Base-by-base conservation (phyloP, 2,888 invertebrate species). In the Lepidochrysops patricia region DNA sequence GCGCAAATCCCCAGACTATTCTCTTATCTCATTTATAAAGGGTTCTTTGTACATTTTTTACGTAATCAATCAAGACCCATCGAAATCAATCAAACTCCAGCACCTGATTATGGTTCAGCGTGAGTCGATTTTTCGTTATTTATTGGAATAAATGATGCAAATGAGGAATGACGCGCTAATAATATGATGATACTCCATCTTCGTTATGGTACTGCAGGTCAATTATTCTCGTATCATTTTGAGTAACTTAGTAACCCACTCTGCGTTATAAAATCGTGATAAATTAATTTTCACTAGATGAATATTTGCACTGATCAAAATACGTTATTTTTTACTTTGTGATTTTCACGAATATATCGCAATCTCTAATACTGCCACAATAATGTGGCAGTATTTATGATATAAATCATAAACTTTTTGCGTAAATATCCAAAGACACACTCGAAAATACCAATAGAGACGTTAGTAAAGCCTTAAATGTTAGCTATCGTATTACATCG, bases 11-110 rank as follows among this genome's bases (percentile, higher is more conserved):
- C 54, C 29, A 4, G 54, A 32, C 54, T 54, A 49, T 25, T 49
- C 25, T 29, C 15, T 54, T 54, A 54, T 54, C 54, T 54, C 54
- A 54, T 54, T 54, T 54, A 52, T 52, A 52, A 54, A 54, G 29
- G 19, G 15, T 19, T 54, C 27, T 9, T 5, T 9, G 15, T 50
- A 50, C 50, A 50, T 50, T 50, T 50, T 26, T 26, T 6, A 50
- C 1, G 4, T 43, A 23, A 43, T 43, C 19, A 43, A 43, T 43
- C 37, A 15, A 43, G 13, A 7, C 15, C 37, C 15, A 43, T 43
- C 43, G 6, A 19, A 9, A 4, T 43, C 12, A 15, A 43, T 43
- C 43, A 43, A 43, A 37, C 37, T 37, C 15, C 6, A 9, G 15
- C 43, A 43, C 43, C 43, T 43, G 29, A 29, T 29, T 29, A 12